Evolutionary conservation across 2,113 vertebrate genomes (phyloP).

Genomic region (Glaucidium brasilianum): DNA sequence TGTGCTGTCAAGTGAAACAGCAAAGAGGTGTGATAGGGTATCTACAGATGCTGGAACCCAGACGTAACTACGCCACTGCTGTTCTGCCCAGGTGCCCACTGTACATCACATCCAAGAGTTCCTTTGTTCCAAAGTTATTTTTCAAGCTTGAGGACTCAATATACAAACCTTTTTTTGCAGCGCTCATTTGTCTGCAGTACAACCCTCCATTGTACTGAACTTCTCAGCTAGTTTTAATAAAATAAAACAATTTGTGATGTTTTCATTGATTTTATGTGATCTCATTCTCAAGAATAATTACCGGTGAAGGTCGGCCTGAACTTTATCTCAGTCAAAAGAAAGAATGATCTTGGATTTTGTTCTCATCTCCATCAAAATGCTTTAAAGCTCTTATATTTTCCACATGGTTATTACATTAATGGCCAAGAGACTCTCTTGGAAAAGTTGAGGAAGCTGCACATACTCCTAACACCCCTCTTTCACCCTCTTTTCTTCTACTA

Average conservation of each 20-base stretch:
- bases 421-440: background rate
- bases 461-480: background rate
- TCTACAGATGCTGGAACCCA: background rate
- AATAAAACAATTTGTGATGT: background rate
- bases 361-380: background rate
- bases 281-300: background rate
- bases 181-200: background rate
- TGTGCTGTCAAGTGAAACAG: background rate
- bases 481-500: background rate
- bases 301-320: background rate
- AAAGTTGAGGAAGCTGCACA: background rate
- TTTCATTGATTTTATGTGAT: background rate
- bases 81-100: background rate
- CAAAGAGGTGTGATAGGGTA: background rate
- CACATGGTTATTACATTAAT: background rate
- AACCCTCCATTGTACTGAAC: background rate
- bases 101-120: background rate
- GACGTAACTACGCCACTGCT: background rate
- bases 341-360: background rate
- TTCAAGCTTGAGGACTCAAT: background rate
- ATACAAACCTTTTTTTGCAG: background rate
- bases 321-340: background rate
- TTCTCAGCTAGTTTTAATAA: background rate
- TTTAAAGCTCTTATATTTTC: background rate
- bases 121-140: background rate